phyloP scores from a whole-genome alignment of 2,888 invertebrate genomes.

The Polyommatus iphigenia region DNA sequence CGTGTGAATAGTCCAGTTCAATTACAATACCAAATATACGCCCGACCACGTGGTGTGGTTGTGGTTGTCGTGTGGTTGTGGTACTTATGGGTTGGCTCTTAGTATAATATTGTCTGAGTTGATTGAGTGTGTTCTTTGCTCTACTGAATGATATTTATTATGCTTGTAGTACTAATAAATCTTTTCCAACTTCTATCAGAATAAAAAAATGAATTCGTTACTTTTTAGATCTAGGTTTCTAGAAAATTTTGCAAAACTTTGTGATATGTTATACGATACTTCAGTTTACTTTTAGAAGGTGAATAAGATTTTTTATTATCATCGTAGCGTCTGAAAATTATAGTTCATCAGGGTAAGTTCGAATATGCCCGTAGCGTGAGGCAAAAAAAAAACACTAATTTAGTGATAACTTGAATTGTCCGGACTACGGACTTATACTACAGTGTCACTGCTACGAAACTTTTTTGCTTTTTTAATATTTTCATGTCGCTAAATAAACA shows the following conservation, averaged over 20 bases:
- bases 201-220: slow-evolving; percentile 43
- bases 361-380: no score
- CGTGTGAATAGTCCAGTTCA: no score
- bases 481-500: not conserved
- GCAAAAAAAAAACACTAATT: no score
- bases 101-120: not conserved
- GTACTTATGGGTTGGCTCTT: no score
- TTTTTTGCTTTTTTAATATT: not conserved
- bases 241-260: slow-evolving; percentile 44
- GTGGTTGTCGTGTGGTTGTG: no score
- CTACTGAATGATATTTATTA: not conserved
- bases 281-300: slow-evolving; percentile 48
- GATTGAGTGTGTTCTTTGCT: not conserved
- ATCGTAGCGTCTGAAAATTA: slow-evolving; percentile 8
- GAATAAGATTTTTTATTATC: slow-evolving; percentile 51
- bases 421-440: no score
- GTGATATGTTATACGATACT: slow-evolving; percentile 53
- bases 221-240: slow-evolving; percentile 36
- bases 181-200: slow-evolving; percentile 52
- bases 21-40: no score
- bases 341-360: not conserved
- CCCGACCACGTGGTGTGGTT: no score
- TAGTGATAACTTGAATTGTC: no score
- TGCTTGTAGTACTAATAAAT: slow-evolving; percentile 43
- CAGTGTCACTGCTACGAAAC: no score